Conservation (phyloP, 2,113 vertebrate species). For the Thunnus maccoyii region DNA sequence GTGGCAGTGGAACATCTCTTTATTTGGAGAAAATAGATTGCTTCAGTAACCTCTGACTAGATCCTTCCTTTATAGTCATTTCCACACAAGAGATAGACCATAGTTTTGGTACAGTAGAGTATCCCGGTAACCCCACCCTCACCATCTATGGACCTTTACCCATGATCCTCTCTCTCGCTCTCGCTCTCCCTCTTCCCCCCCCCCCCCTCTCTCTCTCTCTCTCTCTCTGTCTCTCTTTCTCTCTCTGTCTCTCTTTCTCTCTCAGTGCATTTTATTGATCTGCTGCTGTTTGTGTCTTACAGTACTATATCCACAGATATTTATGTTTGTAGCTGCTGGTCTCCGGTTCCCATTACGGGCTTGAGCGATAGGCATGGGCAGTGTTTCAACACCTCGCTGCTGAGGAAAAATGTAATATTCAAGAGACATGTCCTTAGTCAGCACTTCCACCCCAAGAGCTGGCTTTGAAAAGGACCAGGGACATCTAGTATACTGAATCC, state of each 20-base stretch:
- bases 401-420: constrained; percentile 81
- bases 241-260: neutral
- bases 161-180: neutral
- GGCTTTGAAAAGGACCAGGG: constrained; percentile 65
- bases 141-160: constrained; percentile 17
- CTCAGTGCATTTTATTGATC: constrained; percentile 66
- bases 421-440: constrained; percentile 79
- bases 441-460: constrained; percentile 66
- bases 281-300: constrained; percentile 60
- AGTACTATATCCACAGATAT: constrained; percentile 74
- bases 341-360: constrained; percentile 71
- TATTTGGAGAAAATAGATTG: constrained; percentile 39
- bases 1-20: constrained; percentile 8
- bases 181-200: neutral
- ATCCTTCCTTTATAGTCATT: constrained; percentile 16
- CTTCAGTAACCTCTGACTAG: constrained; percentile 29
- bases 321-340: constrained; percentile 77
- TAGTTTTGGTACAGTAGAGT: neutral
- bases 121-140: neutral
- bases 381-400: constrained; percentile 79
- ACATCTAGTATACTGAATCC: constrained; percentile 43
- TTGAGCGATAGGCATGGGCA: constrained; percentile 79
- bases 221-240: constrained; percentile 7
- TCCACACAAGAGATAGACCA: neutral
- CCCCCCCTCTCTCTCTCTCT: neutral